Conservation (phyloP, 1,140 invertebrate species). For the Drosophila sproati region DNA sequence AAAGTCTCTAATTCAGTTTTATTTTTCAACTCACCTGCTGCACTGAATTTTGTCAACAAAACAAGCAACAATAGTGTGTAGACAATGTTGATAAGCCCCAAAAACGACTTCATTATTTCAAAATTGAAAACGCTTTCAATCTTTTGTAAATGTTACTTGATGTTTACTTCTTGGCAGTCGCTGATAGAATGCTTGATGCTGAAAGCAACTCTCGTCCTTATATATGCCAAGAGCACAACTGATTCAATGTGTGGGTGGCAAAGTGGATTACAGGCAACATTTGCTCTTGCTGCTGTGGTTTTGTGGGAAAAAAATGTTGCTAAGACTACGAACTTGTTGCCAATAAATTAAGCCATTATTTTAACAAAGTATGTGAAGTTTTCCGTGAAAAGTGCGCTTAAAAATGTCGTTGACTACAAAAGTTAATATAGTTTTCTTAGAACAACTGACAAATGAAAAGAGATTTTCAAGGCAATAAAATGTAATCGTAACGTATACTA, state of each 20-base stretch:
- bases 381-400: not conserved
- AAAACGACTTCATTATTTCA: constrained; percentile 64
- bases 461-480: too few relatives aligned
- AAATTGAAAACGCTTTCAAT: not conserved
- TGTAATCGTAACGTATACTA: too few relatives aligned
- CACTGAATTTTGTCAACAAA: constrained; percentile 54
- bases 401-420: not conserved
- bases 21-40: constrained; percentile 61
- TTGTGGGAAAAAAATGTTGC: constrained; percentile 36
- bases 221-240: constrained; percentile 56
- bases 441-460: too few relatives aligned
- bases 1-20: not conserved
- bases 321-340: constrained; percentile 20
- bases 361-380: not conserved
- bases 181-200: constrained; percentile 61
- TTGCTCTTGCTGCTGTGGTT: constrained; percentile 3
- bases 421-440: not conserved
- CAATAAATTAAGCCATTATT: not conserved
- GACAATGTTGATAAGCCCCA: constrained; percentile 46
- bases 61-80: constrained; percentile 57
- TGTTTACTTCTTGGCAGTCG: constrained; percentile 52
- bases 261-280: constrained; percentile 9
- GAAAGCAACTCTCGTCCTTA: constrained; percentile 60
- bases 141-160: constrained; percentile 17
- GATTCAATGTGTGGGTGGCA: not conserved